Base-by-base conservation (phyloP, 2,888 invertebrate genomes). In the Disparrhopalites patrizii region DNA sequence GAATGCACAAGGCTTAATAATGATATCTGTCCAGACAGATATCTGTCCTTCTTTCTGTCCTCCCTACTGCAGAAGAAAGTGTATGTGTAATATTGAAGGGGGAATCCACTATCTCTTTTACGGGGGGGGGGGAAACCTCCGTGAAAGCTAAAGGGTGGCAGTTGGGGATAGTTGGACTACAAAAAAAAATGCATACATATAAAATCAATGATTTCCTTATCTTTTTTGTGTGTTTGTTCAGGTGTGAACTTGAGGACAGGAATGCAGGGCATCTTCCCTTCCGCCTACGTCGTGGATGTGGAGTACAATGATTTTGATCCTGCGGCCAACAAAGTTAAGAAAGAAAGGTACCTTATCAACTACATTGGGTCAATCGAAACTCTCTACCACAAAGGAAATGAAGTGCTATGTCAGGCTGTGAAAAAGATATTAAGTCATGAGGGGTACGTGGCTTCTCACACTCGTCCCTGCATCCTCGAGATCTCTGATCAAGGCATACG, bases 281-380 rank as follows among this genome's bases (percentile, higher is more conserved):
- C 94, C 67, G 96, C 96, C 15, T 96, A 97, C 78, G 96, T 94
- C 30, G 96, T 95, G 27, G 97, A 99, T 78, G 88, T 96, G 81
- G 95, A 96, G 77, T 93, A 96, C 80, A 91, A 91, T 77, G 97
- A 98, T 77, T 96, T 96, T 79, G 94, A 96, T 80, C 90, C 93
- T 3, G 85, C 87, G 50, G 87, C 88, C 75, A 74, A 75, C 40
- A 75, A 76, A 68, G 76, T 77, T 30, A 77, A 78, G 66, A 84
- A 91, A 75, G 94, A 94, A 79, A 82, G 93, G 73, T 94, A 92
- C 79, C 83, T 93, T 65, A 82, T 98, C 77, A 92, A 93, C 77
- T 97, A 96, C 80, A 85, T 98, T 79, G 98, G 97, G 0, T 96
- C 96, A 0, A 92, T 98, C 58, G 97, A 98, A 81, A 97, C 97